Evolutionary conservation across 2,113 vertebrate genomes (phyloP), one percentile per base, ranked within the genome.

Genomic region (Zeus faber): DNA sequence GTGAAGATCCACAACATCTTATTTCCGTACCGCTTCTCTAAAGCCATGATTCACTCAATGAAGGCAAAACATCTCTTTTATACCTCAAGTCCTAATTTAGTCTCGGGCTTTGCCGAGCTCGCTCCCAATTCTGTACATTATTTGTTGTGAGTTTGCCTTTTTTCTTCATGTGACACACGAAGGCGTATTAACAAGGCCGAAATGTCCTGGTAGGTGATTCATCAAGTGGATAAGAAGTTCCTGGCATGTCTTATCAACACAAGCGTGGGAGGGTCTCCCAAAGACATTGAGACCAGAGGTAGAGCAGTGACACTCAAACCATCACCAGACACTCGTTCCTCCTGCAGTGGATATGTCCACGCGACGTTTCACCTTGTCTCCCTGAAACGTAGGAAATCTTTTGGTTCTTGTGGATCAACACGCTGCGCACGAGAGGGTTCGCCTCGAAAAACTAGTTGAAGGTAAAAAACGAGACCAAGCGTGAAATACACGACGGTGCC

Each of bases 151-250:
- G n/a, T n/a, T n/a, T n/a, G n/a, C n/a, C n/a, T 8, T 3, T 7
- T 37, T 37, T 2, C 2, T 1, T 25, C 6, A 14, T 24, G 41
- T 40, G 10, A 10, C 17, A 10, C 3, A 13, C 4, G 44, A 48
- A 41, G 29, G 13, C 33, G 13, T 24, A 44, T 31, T 54, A 3
- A 25, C 45, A 29, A 41, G 22, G 3, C 54, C 3, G 13, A 13
- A 33, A 44, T 82, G 21, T 75, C 4, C 63, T 83, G n/a, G 14
- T 75, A 99, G 97, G 95, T 99, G 61, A 91, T 99, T 70, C 87
- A 93, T 84, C 97, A 99, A 88, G 96, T 99, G 77, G 97, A 99
- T 82, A 95, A 91, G 82, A 99, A 99, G 84, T 99, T 98, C 74
- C 95, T 99, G 0, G 96, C 92, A n/a, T 99, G 97, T 81, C 88